phyloP scores from a whole-genome alignment of 2,888 invertebrate genomes.

The Girardia tigrina region DNA sequence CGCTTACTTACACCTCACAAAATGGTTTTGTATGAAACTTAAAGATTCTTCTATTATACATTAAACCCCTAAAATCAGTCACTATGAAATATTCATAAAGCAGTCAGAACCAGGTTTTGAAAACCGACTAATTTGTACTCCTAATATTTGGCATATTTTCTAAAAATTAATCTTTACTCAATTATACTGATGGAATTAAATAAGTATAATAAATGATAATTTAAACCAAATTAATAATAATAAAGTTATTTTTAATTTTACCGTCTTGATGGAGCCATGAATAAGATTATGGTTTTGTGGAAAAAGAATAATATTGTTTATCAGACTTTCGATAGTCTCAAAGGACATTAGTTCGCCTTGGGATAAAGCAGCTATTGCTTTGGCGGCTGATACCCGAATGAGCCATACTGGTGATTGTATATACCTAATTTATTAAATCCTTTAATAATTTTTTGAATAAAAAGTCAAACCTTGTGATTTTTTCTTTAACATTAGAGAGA shows the following conservation, averaged over 20 bases:
- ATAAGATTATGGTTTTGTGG: slow-evolving; percentile 7
- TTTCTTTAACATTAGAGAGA: background rate
- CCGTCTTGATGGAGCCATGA: slow-evolving; percentile 4
- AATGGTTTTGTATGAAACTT: too few relatives aligned
- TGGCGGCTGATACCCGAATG: background rate
- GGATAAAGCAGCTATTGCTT: background rate
- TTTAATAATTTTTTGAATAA: too few relatives aligned
- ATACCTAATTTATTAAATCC: background rate
- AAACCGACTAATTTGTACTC: too few relatives aligned
- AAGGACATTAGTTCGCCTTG: background rate
- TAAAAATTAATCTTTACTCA: too few relatives aligned
- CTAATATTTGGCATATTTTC: too few relatives aligned
- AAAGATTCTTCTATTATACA: too few relatives aligned
- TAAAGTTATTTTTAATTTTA: background rate
- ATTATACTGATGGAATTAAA: too few relatives aligned
- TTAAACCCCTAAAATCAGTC: too few relatives aligned
- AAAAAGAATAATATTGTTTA: background rate
- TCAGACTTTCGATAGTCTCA: background rate
- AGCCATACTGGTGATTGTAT: background rate
- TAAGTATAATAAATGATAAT: too few relatives aligned
- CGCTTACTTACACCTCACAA: too few relatives aligned
- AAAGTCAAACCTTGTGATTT: background rate
- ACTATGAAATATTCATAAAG: too few relatives aligned
- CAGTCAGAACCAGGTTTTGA: too few relatives aligned
- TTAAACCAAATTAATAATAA: background rate